Base-by-base conservation (phyloP, 1,140 invertebrate genomes). In the Papilio machaon region DNA sequence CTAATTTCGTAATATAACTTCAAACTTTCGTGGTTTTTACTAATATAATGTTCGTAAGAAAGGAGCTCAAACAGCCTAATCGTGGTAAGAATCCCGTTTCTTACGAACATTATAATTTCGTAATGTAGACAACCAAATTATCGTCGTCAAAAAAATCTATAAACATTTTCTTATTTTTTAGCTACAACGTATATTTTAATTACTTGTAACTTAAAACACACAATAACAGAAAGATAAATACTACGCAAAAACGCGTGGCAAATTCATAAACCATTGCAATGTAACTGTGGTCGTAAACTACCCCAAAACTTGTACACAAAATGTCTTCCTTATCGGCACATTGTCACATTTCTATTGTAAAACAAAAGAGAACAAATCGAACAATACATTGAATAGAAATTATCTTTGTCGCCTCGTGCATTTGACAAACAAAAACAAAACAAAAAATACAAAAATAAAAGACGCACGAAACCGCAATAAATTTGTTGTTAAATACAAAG, bases 381-480 rank as follows among this genome's bases (percentile, higher is more conserved):
- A 70, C 64, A 70, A 70, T 70, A 70, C 64, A 35, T 70, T 35
- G 64, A 70, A 70, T 7, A 46, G 73, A 47, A 30, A 74, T 47
- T 47, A 43, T 79, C 47, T 15, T 35, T 38, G 76, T 79, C 52
- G 43, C 73, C 47, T 9, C 60, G 64, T 74, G 78, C 82, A 74
- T 73, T 73, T 49, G 64, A 47, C 3, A 73, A 47, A 73, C 46
- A 80, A 84, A 75, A 73, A 81, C 35, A 82, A 83, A 58, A 58
- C 35, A 80, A 70, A 81, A 83, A 82, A 30, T 30, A 30, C 73
- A 83, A 75, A 82, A 70, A 80, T 74, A 80, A 70, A 81, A 82
- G 77, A 76, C 79, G 70, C 83, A 86, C 84, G 86, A 85, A 85
- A 88, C 88, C 84, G 86, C 89, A 88, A 88, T 89, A 89, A 89